Percentiles rank a stretch among this genome's conserved stretches.
Evolutionary conservation across 2,888 invertebrate genomes (phyloP).

Genomic region (Taenaris catops): DNA sequence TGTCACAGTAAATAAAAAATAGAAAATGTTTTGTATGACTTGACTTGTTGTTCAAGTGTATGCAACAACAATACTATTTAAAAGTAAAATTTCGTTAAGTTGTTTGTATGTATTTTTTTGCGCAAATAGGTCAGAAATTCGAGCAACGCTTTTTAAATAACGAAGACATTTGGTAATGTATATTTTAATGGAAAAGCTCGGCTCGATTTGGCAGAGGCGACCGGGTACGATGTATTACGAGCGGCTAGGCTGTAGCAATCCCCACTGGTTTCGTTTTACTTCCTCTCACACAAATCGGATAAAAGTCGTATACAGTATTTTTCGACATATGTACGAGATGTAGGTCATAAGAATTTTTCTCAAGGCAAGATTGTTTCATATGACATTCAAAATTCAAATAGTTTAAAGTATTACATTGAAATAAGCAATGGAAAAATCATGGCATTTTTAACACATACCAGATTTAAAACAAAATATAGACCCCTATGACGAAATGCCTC

Average conservation of each 20-base stretch:
- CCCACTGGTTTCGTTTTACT: slow-evolving; percentile 12
- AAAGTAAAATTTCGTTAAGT: too few species aligned
- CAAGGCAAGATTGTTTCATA: background rate
- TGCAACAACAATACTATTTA: too few species aligned
- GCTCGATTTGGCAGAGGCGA: slow-evolving; percentile 14
- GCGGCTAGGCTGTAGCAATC: slow-evolving; percentile 7
- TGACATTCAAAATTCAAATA: background rate
- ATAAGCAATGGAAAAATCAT: too few species aligned
- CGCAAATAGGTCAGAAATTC: background rate
- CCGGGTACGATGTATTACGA: slow-evolving; percentile 7
- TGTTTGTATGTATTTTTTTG: too few species aligned
- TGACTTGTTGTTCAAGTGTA: too few species aligned
- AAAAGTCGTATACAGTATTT: slow-evolving; percentile 1
- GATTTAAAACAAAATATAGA: too few species aligned
- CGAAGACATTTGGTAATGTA: slow-evolving; percentile 10
- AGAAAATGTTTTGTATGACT: too few species aligned
- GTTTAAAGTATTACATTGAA: too few species aligned
- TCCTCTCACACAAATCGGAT: slow-evolving; percentile 7
- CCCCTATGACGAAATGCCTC: too few species aligned
- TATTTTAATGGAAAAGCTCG: slow-evolving; percentile 11
- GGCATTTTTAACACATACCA: too few species aligned
- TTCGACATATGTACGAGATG: slow-evolving; percentile 2
- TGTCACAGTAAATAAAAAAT: too few species aligned
- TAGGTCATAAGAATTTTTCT: slow-evolving; percentile 1
- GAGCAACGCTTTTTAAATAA: slow-evolving; percentile 5